Conservation (phyloP, 2,113 vertebrate species). For the Scalopus aquaticus region DNA sequence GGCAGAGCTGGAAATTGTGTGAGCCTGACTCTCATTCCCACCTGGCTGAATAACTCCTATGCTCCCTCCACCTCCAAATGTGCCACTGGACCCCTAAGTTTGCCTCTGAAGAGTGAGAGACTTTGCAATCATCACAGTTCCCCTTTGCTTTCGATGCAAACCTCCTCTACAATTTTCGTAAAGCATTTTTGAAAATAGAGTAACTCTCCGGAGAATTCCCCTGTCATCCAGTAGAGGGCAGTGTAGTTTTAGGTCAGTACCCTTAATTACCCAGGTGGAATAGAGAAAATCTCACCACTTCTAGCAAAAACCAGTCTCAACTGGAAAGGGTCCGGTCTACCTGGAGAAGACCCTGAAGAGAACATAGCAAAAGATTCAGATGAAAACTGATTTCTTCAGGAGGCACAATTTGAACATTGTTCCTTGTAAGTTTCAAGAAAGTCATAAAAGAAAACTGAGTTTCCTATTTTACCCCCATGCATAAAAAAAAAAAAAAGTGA, state of each 20-base stretch:
- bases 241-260: accelerated
- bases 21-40: no score
- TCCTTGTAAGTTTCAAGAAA: background rate
- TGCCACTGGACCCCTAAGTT: no score
- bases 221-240: conserved; percentile 49
- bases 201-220: background rate
- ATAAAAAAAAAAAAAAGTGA: background rate
- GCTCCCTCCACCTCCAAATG: background rate
- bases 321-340: background rate
- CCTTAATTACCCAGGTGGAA: no score
- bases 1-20: background rate
- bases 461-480: background rate
- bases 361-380: background rate
- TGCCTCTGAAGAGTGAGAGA: background rate
- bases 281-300: accelerated
- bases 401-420: background rate
- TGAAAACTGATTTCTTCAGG: background rate
- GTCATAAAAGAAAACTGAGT: background rate
- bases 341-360: background rate
- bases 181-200: background rate
- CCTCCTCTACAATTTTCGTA: background rate
- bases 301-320: background rate
- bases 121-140: background rate
- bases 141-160: background rate
- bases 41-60: accelerated